Conservation (phyloP, 2,888 invertebrate genomes). For the Meganola albula region DNA sequence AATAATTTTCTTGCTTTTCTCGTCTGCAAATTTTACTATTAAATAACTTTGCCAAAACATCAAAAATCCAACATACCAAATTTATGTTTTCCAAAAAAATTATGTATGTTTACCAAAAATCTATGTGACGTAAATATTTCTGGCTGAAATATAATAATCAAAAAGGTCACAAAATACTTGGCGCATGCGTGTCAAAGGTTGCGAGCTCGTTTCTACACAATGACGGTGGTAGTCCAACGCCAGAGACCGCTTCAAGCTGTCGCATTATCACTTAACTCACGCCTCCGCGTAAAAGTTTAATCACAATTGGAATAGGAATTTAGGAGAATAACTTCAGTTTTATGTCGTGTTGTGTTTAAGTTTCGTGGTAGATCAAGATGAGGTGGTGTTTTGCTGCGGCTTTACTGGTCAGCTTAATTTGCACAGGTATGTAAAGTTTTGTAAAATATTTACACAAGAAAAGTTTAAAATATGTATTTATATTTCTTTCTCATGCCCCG, state of each 20-base stretch:
- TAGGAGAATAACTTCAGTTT: constrained; percentile 26
- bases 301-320: constrained; percentile 9
- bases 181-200: constrained; percentile 61
- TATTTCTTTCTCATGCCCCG: too few species aligned
- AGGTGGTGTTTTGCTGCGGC: constrained; percentile 46
- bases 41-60: too few species aligned
- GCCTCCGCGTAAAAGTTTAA: constrained; percentile 50
- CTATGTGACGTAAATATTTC: too few species aligned
- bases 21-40: too few species aligned
- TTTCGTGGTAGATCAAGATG: constrained; percentile 46
- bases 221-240: constrained; percentile 42
- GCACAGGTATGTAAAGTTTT: constrained; percentile 40
- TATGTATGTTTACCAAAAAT: too few species aligned
- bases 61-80: too few species aligned
- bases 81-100: too few species aligned
- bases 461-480: too few species aligned
- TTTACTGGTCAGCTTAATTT: constrained; percentile 39
- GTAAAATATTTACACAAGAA: constrained; percentile 4
- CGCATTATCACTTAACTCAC: constrained; percentile 30
- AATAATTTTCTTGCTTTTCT: too few species aligned
- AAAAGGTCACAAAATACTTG: constrained; percentile 25
- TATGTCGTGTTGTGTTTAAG: constrained; percentile 45
- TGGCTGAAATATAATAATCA: too few species aligned
- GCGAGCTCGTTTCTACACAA: constrained; percentile 33
- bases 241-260: constrained; percentile 37